phyloP scores from a whole-genome alignment of 2,888 invertebrate species.

The Cheilosia soror region DNA sequence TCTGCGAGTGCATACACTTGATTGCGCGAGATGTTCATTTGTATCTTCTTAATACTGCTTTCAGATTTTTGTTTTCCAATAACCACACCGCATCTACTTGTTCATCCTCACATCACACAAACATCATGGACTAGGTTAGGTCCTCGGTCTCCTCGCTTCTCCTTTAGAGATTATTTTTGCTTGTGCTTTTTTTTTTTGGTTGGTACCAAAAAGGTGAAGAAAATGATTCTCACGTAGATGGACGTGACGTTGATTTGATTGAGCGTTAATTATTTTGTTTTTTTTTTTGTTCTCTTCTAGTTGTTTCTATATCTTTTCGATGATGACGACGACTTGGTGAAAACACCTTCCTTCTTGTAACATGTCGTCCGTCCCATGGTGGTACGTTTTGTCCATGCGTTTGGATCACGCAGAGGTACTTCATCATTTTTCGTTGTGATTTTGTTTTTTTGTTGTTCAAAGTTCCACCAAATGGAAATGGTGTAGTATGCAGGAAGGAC shows the following conservation, averaged over 20 bases:
- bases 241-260: conserved; percentile 84
- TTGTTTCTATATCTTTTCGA: conserved; percentile 23
- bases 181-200: conserved; percentile 37
- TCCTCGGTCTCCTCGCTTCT: background rate
- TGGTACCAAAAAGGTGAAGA: conserved; percentile 76
- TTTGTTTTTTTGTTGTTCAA: conserved; percentile 5
- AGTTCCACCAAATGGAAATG: conserved; percentile 27
- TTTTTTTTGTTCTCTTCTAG: conserved; percentile 32
- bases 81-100: conserved; percentile 10
- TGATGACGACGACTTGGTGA: conserved; percentile 9
- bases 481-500: conserved; percentile 18
- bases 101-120: conserved; percentile 2
- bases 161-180: conserved; percentile 15
- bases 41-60: conserved; percentile 17
- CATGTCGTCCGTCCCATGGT: conserved; percentile 39
- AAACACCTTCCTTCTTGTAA: conserved; percentile 53
- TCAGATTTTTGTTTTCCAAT: conserved; percentile 15
- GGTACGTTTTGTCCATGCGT: conserved; percentile 48
- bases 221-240: conserved; percentile 84
- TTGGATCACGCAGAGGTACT: conserved; percentile 72
- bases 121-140: conserved; percentile 11
- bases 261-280: conserved; percentile 78
- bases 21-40: conserved; percentile 33
- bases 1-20: conserved; percentile 8
- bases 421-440: conserved; percentile 58